Evolutionary conservation across 2,797 vertebrate genomes (phyloP), one percentile per base, ranked within the genome.

Genomic region (Simalia tracyae): DNA sequence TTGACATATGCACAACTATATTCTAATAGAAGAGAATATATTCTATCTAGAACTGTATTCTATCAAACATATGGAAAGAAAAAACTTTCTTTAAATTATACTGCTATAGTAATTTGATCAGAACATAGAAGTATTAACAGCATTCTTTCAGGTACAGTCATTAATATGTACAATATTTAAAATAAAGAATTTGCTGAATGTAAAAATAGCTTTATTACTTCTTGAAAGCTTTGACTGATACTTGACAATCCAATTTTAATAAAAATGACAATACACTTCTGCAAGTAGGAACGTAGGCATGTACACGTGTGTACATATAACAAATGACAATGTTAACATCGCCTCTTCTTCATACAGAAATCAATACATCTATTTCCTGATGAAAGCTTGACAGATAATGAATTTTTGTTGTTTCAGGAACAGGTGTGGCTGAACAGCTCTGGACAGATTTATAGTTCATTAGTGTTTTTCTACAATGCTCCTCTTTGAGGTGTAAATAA

Each of bases 361-460:
- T 93, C 96, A 95, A 97, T 94, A 94, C 89, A 96, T 94, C 88
- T 96, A 93, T 94, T 88, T 96, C 94, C 94, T 95, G 96, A 95
- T 85, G 95, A 97, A 92, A 97, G 89, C 90, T 94, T 72, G 96
- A 95, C 94, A 96, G 96, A 95, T 97, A 97, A 98, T 98, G 98
- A 96, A 96, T 98, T 97, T 97, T 97, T 96, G 95, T 95, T 96
- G 95, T 96, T 96, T 93, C 93, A 96, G 97, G 97, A 98, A 98
- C 98, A 98, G 98, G 97, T 98, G 98, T 98, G 96, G 97, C 92
- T 96, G 96, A 97, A 96, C 88, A 97, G 96, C 93, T 94, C 94
- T 91, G 36, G 90, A 95, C 96, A 98, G 97, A 98, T 98, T 98
- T 98, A 98, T 98, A 97, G 97, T 97, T 98, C 98, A 98, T 98